Percentiles rank a stretch among this genome's conserved stretches.
phyloP scores from a whole-genome alignment of 2,113 vertebrate genomes.

The Notothenia coriiceps region DNA sequence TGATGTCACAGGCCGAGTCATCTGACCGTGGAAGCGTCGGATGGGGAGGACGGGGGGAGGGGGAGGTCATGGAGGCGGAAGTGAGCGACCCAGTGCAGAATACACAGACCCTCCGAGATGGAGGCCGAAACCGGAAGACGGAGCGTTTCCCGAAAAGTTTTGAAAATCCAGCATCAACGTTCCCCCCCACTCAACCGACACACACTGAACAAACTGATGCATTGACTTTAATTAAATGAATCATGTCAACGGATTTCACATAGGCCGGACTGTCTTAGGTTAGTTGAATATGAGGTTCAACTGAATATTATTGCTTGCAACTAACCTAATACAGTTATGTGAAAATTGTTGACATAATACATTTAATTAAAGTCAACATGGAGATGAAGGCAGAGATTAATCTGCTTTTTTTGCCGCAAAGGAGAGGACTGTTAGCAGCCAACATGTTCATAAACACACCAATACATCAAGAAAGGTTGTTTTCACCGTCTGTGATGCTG shows the following conservation, averaged over 20 bases:
- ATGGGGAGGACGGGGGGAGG: background rate
- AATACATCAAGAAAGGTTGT: background rate
- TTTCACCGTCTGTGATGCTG: background rate
- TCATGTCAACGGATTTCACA: too few species aligned
- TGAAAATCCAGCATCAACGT: background rate
- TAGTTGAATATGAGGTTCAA: too few species aligned
- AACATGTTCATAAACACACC: background rate
- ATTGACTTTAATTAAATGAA: too few species aligned
- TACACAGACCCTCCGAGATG: constrained; percentile 78
- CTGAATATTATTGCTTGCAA: too few species aligned
- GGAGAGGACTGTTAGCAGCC: background rate
- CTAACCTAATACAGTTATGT: too few species aligned
- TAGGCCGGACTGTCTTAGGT: too few species aligned
- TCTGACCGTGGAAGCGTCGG: constrained; percentile 49
- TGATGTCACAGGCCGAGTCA: constrained; percentile 59
- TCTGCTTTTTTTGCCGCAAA: background rate
- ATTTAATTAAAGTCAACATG: too few species aligned
- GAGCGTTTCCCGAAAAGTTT: background rate
- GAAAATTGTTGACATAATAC: too few species aligned
- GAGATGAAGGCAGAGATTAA: background rate
- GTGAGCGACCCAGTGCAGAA: constrained; percentile 88
- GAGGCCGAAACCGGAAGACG: constrained; percentile 56
- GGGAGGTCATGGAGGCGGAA: constrained; percentile 80
- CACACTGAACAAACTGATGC: background rate
- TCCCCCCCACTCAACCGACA: background rate